A percentile compares a stretch with the other conserved stretches of the same genome.
Conservation (phyloP, 2,113 vertebrate species). For the Cottus gobio region DNA sequence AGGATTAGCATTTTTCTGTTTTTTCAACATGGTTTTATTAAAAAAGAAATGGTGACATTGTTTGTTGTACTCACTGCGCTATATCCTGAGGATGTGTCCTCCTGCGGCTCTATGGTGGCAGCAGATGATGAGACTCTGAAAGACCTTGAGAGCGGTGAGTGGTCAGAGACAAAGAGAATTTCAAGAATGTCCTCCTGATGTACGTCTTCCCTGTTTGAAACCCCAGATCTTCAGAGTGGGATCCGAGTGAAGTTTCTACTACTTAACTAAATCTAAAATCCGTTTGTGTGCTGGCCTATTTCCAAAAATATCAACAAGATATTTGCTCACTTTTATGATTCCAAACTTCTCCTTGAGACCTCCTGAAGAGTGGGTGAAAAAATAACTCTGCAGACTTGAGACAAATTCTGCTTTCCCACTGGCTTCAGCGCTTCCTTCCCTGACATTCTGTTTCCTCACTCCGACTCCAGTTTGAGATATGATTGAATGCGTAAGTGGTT, state of each 20-base stretch:
- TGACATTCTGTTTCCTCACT: slow-evolving; percentile 79
- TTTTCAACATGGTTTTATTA: neutral
- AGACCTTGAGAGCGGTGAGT: slow-evolving; percentile 31
- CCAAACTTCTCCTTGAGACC: slow-evolving; percentile 10
- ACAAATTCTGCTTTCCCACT: slow-evolving; percentile 65
- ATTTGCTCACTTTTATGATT: neutral
- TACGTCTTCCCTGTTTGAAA: slow-evolving; percentile 23
- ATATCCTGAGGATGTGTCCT: slow-evolving; percentile 15
- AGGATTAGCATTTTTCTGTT: neutral
- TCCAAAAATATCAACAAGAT: neutral
- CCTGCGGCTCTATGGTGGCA: slow-evolving; percentile 9
- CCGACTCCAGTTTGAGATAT: slow-evolving; percentile 63
- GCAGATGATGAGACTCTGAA: slow-evolving; percentile 40
- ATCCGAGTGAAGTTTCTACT: slow-evolving; percentile 6
- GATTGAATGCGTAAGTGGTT: slow-evolving; percentile 59
- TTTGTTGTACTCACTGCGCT: slow-evolving; percentile 61
- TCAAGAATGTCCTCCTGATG: slow-evolving; percentile 66
- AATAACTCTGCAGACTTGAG: slow-evolving; percentile 38
- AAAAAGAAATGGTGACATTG: neutral
- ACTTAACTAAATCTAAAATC: neutral
- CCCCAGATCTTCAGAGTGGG: slow-evolving; percentile 22
- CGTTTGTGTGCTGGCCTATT: slow-evolving; percentile 4
- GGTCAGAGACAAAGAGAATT: slow-evolving; percentile 56
- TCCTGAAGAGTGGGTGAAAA: slow-evolving; percentile 24
- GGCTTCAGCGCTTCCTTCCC: slow-evolving; percentile 74